Evolutionary conservation across 2,888 invertebrate species (phyloP), one percentile per base, ranked within the genome.

Genomic region (Tachina lurida): DNA sequence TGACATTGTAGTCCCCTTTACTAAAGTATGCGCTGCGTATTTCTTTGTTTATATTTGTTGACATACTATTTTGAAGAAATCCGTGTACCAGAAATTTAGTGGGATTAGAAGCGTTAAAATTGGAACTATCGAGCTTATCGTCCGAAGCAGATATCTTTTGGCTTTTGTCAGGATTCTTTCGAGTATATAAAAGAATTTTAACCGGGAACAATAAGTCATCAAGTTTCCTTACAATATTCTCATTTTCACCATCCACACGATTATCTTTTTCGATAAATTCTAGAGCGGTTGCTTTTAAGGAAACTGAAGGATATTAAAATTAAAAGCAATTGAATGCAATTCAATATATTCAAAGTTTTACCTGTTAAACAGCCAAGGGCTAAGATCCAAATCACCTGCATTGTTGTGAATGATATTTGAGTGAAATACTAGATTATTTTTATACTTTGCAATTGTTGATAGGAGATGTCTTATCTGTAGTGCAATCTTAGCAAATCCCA

Each of bases 81-180:
- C 95, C 95, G 88, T 95, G 95, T 62, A 94, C 92, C n/a, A 94
- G 41, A 70, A 90, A 77, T 60, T 88, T 89, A 1, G 89, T 89
- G 8, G 89, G 88, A 56, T 88, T 49, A 0, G 70, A 81, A 1
- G 84, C 47, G 65, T 89, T 87, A 75, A 89, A 90, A 12, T 87
- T 81, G 0, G 89, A 88, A 8, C 65, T 84, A 9, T 73, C 63
- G 3, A 90, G 65, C n/a, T 80, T 80, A 49, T 31, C 31, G 7
- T 31, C 31, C 31, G 31, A 31, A 31, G 5, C 31, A 31, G 31
- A 31, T 31, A 92, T 89, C 74, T 89, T 87, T 58, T 88, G 81
- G 2, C 89, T 87, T 56, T 87, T 87, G 2, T n/a, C 86, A 5
- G 90, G 89, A 83, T 91, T 91, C 0, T 87, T 65, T 0, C 74